Conservation (phyloP, 2,797 vertebrate species). For the Paguma larvata region DNA sequence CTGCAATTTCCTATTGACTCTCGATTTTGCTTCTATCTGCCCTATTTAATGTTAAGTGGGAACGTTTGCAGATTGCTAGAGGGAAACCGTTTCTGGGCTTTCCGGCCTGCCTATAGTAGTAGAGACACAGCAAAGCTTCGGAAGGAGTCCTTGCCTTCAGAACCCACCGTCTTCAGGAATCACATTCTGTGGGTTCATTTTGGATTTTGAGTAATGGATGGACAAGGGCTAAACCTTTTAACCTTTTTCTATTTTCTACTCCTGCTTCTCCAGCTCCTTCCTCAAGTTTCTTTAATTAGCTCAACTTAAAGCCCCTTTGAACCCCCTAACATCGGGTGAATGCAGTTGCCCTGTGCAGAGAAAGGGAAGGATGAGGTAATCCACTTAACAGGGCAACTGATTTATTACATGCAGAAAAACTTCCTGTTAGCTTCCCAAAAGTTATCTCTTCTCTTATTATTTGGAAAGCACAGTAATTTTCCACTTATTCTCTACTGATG, state of each 20-base stretch:
- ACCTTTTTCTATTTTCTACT: not conserved
- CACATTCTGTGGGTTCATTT: conserved; percentile 28
- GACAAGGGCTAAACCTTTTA: conserved; percentile 20
- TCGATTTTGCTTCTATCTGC: not conserved
- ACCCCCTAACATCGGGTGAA: conserved; percentile 76
- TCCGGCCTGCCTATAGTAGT: not conserved
- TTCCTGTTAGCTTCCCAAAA: conserved; percentile 76
- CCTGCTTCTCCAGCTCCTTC: not conserved
- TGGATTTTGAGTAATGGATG: conserved; percentile 50
- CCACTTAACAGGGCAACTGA: conserved; percentile 68
- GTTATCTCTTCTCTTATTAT: conserved; percentile 83
- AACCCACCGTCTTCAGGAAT: not conserved
- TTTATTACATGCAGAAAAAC: conserved; percentile 80
- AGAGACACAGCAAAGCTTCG: not conserved
- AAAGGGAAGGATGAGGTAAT: conserved; percentile 64
- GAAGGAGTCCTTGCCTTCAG: not conserved
- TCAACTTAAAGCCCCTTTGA: conserved; percentile 83
- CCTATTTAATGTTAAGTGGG: conserved; percentile 30
- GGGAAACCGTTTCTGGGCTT: not conserved
- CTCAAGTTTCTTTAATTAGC: conserved; percentile 83
- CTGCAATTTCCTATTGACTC: not conserved
- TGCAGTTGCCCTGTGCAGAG: conserved; percentile 38
- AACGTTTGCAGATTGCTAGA: not conserved
- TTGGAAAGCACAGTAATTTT: conserved; percentile 83
- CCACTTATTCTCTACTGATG: conserved; percentile 63